phyloP scores from a whole-genome alignment of 2,797 vertebrate genomes.

The Streptopelia turtur region DNA sequence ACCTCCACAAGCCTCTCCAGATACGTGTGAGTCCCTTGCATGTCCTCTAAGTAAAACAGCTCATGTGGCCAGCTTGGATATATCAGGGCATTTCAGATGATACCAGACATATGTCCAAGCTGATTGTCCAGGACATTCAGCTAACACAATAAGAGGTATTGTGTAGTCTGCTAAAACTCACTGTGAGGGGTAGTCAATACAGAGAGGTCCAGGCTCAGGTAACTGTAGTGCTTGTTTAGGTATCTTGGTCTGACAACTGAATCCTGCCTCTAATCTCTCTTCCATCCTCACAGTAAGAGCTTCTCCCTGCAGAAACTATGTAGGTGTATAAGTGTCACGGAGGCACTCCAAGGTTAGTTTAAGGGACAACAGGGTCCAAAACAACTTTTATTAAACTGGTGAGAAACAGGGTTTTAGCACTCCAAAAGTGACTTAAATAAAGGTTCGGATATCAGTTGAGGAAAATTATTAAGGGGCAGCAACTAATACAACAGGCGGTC shows the following conservation, averaged over 20 bases:
- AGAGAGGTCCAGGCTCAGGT: background rate
- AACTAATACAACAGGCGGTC: too few species aligned
- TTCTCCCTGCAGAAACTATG: background rate
- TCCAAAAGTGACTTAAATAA: too few species aligned
- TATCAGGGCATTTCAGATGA: background rate
- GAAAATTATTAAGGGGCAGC: too few species aligned
- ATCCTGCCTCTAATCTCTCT: background rate
- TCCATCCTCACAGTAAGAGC: background rate
- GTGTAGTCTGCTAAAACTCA: background rate
- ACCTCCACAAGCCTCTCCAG: background rate
- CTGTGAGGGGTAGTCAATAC: too few species aligned
- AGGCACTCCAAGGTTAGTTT: too few species aligned
- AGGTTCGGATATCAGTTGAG: too few species aligned
- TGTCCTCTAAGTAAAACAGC: background rate
- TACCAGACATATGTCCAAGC: background rate
- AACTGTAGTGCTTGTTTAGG: background rate
- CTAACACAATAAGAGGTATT: background rate
- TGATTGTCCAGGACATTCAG: background rate
- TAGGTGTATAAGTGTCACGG: too few species aligned
- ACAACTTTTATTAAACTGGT: too few species aligned
- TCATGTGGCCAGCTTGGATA: background rate
- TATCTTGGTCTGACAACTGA: background rate
- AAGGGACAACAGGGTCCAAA: too few species aligned
- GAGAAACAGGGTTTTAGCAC: too few species aligned
- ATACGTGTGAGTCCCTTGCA: fast-evolving